Evolutionary conservation across 2,113 vertebrate species (phyloP).

Genomic region (Coreoperca whiteheadi): DNA sequence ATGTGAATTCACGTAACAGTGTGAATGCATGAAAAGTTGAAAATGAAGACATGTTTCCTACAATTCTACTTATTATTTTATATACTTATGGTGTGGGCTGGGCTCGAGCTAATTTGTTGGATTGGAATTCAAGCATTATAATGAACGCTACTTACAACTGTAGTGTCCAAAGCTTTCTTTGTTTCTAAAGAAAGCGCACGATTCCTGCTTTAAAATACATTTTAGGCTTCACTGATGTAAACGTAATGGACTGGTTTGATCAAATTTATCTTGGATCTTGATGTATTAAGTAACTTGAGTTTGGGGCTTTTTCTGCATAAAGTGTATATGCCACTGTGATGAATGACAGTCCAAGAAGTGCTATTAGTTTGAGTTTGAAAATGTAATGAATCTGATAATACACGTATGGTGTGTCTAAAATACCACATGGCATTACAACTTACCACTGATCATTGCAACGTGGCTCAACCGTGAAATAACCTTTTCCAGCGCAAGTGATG

Average conservation of each 20-base stretch:
- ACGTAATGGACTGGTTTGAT: neutral
- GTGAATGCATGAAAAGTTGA: slow-evolving; percentile 26
- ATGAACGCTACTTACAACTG: neutral
- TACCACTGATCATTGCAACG: neutral
- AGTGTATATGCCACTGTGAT: neutral
- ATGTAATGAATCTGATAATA: neutral
- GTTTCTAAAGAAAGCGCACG: neutral
- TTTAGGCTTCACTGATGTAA: neutral
- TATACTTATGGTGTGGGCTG: neutral
- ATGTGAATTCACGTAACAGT: slow-evolving; percentile 6
- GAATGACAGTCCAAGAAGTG: neutral
- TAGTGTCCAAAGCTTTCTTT: neutral
- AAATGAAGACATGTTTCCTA: slow-evolving; percentile 10
- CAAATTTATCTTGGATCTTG: neutral
- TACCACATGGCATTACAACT: slow-evolving; percentile 4
- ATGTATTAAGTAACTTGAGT: neutral
- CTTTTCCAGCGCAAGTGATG: slow-evolving; percentile 7
- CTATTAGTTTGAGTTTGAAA: neutral
- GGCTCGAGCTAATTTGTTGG: neutral
- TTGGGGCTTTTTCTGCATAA: neutral
- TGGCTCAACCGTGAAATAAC: slow-evolving; percentile 32
- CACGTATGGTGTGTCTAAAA: neutral
- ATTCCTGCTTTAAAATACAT: slow-evolving; percentile 9
- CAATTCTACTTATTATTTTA: slow-evolving; percentile 9
- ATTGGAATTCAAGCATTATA: neutral